Percentiles rank a stretch among this genome's conserved stretches.
These are phyloP conservation scores for Chrysomallon squamiferum DNA, from an alignment of 1,140 invertebrate species.

Conservation along the genomic window DNA sequence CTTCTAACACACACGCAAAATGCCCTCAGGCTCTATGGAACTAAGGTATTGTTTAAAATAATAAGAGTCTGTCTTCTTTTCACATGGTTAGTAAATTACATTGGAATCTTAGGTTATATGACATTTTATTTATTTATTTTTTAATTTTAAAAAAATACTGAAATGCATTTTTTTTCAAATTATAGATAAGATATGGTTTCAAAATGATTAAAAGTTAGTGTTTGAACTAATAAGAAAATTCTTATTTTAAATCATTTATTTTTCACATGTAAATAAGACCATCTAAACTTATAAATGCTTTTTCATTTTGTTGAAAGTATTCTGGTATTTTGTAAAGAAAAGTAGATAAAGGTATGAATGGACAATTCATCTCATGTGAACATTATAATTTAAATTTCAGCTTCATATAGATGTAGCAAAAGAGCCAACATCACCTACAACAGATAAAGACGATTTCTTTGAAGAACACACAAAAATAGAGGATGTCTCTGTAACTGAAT, in stretches of 20 bases:
- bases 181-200: too few relatives aligned
- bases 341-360: too few relatives aligned
- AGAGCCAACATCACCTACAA: slow-evolving; percentile 38
- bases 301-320: too few relatives aligned
- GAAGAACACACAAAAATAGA: slow-evolving; percentile 67
- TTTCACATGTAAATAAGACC: too few relatives aligned
- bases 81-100: too few relatives aligned
- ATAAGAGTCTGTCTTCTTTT: too few relatives aligned
- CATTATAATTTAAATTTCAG: slow-evolving; percentile 39
- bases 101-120: slow-evolving; percentile 7
- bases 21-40: slow-evolving; percentile 88
- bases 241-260: too few relatives aligned
- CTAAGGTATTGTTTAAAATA: slow-evolving; percentile 82
- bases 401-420: slow-evolving; percentile 60
- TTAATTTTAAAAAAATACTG: not conserved
- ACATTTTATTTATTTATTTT: not conserved
- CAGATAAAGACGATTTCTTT: slow-evolving; percentile 82
- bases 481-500: not conserved
- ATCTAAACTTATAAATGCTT: too few relatives aligned
- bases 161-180: not conserved
- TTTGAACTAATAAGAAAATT: too few relatives aligned
- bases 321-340: too few relatives aligned
- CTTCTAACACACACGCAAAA: slow-evolving; percentile 75
- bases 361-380: too few relatives aligned
- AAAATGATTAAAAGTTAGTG: too few relatives aligned